Base-by-base conservation (phyloP, 2,888 invertebrate species). In the Liopterus haemorrhoidalis region DNA sequence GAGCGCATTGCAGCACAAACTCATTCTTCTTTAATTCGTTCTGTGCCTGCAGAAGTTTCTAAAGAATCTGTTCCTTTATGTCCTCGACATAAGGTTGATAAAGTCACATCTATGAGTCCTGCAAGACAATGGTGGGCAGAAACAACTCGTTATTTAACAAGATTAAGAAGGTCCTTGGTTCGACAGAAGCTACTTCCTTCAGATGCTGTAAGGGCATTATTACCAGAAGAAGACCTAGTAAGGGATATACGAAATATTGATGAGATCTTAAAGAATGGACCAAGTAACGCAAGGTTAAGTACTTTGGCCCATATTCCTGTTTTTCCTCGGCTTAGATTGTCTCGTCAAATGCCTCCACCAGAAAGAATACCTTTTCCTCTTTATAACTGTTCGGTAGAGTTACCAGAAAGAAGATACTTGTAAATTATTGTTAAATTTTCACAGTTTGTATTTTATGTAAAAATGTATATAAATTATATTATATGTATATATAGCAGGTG, bases 1-100 rank as follows among this genome's bases (percentile, higher is more conserved):
- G 78, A 78, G 16, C 71, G 82, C 41, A 73, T 83, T 43, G 71
- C 78, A 5, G 79, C 81, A 1, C 81, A 81, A 2, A 84, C 84
- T 1, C 75, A 78, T 57, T 74, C 82, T 9, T 81, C 79, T n/a
- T 51, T 77, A 41, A 62, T 69, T 22, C 78, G 78, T 2, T 66
- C 73, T 18, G 53, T 38, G 47, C 42, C 19, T 65, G 70, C 33
- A 22, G 18, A 14, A 8, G 11, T 11, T 6, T 36, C 31, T 28
- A 16, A 33, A 2, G 36, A 41, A 15, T 41, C 6, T 4, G 3
- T 33, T 2, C 31, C 9, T 41, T 42, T 28, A 12, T 41, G 46
- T 35, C 39, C 30, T 11, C 20, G 30, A 36, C 36, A 46, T 28
- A 18, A 20, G 5, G 21, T 21, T 8, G 12, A 25, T 11, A 45